A percentile compares a stretch with the other conserved stretches of the same genome.
Conservation (phyloP, 2,797 vertebrate species). For the Parambassis ranga region DNA sequence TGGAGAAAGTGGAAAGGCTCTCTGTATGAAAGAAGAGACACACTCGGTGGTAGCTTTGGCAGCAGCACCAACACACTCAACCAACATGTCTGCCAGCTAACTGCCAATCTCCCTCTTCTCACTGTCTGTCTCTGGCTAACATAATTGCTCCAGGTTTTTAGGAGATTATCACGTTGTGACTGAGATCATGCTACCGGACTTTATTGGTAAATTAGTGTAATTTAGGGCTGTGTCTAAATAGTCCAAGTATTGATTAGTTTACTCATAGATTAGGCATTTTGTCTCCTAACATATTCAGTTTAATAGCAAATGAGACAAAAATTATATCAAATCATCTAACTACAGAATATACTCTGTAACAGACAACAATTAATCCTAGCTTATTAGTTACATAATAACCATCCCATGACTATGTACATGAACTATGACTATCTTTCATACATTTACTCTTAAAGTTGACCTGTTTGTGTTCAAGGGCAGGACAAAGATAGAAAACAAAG, state of each 20-base stretch:
- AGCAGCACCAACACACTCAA: conserved; percentile 24
- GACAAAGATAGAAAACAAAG: not conserved
- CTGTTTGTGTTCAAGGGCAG: conserved; percentile 8
- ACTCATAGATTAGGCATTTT: not conserved
- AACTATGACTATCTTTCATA: conserved; percentile 5
- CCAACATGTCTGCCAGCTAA: conserved; percentile 43
- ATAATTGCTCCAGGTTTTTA: not conserved
- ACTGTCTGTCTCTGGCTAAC: not conserved
- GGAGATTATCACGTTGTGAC: not conserved
- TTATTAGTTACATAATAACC: no score
- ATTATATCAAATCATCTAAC: not conserved
- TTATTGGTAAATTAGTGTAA: not conserved
- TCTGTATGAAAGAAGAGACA: conserved; percentile 36
- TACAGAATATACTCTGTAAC: no score
- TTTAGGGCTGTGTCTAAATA: not conserved
- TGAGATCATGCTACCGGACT: not conserved
- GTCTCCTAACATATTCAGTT: not conserved
- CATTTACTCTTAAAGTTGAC: conserved; percentile 7
- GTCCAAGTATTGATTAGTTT: not conserved
- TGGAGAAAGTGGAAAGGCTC: conserved; percentile 26
- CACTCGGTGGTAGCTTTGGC: conserved; percentile 39
- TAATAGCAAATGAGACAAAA: not conserved
- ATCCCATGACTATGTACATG: not conserved
- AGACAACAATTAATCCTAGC: no score
- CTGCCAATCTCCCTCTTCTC: conserved; percentile 27